Evolutionary conservation across 2,888 invertebrate species (phyloP), one percentile per base, ranked within the genome.

Genomic region (Ypsolopha sequella): DNA sequence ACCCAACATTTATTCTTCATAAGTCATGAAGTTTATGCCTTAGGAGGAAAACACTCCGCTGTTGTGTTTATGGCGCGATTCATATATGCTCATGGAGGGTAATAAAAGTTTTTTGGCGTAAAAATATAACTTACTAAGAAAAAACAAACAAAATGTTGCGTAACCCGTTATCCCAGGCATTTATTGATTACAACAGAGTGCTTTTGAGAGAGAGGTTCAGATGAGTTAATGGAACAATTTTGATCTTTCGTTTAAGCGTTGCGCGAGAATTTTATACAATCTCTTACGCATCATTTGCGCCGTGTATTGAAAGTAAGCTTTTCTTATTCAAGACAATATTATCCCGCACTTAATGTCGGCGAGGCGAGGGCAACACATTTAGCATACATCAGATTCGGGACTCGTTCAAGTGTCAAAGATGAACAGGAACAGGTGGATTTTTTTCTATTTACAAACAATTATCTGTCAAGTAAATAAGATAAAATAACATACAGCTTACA

Each of bases 281-380:
- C 56, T 56, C 54, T 55, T 49, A 51, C 56, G 51, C 58, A 48
- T 55, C 58, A 58, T 58, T 58, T 55, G 56, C 45, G 43, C 52
- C 46, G 44, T 53, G 53, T 48, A 55, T 55, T 53, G 55, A 51
- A 56, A 55, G 47, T 39, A 39, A 39, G 48, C 34, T 47, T 36
- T 10, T 34, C 34, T 39, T 48, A 48, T 11, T 33, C 47, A 36
- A 35, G 11, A 36, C 47, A 14, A 13, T 36, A 36, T 36, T 36
- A 1, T 36, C 36, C 24, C 24, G 24, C 24, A 24, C 24, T 24
- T 24, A 24, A 24, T 24, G 24, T 24, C n/a, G 24, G 24, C 24
- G 4, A 24, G 24, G 24, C 24, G 24, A 24, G 24, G 24, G 2
- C 24, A 24, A 24, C 4, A 24, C 24, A 4, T 24, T 24, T 24